Base-by-base conservation (phyloP, 2,888 invertebrate genomes). In the Lasioglossum vierecki region DNA sequence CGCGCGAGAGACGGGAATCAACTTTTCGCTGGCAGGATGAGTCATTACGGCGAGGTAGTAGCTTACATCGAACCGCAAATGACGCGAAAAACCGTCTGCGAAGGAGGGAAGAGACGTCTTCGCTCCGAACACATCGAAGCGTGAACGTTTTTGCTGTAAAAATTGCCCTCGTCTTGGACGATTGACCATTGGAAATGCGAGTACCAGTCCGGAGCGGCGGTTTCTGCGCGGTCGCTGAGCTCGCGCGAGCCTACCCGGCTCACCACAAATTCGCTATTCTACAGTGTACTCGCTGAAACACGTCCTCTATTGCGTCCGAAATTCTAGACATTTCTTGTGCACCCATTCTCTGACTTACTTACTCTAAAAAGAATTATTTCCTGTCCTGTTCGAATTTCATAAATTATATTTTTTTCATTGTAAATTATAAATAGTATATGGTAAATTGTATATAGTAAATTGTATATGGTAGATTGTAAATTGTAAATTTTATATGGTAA, bases 31-130 rank as follows among this genome's bases (percentile, higher is more conserved):
- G 76, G 74, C 80, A 87, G 80, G 84, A 84, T 87, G 85, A 87
- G 73, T 87, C 86, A 87, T 87, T 85, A 85, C 63, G 76, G 49
- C 79, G 72, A 77, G 79, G 76, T 63, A 79, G 77, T 71, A 80
- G 82, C 83, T 87, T 73, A 76, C 46, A 73, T 83, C 80, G 80
- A 84, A 87, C 83, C 82, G 85, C 83, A 87, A 87, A 85, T 83
- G 75, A 80, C 83, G 86, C 77, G 86, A 83, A 87, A 80, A 83
- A 85, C 86, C 78, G 75, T 71, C 76, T 22, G 68, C 57, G 57
- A 79, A 71, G 49, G 76, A 44, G 70, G 66, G 78, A 78, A 53
- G 68, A 35, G 80, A 82, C 74, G 76, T 83, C 77, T 71, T 82
- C 85, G 73, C 73, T 76, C 75, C 53, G 72, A 68, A 46, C 41